These are phyloP conservation scores for Sakesphorus luctuosus DNA, from an alignment of 2,113 vertebrate species.

Conservation along the genomic window DNA sequence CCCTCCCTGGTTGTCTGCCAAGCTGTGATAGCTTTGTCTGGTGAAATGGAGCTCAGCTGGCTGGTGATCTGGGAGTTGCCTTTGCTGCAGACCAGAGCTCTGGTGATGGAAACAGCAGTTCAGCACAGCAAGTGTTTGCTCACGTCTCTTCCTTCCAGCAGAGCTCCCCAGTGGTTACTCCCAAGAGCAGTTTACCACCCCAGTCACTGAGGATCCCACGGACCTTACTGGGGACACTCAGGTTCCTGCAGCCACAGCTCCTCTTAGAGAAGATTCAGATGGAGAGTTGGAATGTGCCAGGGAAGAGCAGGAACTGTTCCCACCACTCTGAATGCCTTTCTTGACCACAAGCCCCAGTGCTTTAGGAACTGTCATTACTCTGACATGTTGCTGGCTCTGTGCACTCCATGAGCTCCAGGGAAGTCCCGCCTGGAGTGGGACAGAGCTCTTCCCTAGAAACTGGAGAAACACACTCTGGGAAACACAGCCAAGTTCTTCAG, in stretches of 20 bases:
- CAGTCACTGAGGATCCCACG: not conserved
- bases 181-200: not conserved
- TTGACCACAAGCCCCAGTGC: fast-evolving
- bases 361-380: fast-evolving
- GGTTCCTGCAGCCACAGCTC: not conserved
- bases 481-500: not conserved
- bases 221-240: not conserved
- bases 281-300: not conserved
- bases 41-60: not conserved
- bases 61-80: not conserved
- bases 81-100: not conserved
- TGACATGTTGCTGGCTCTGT: not conserved
- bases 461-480: fast-evolving
- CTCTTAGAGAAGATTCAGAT: not conserved
- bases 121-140: not conserved
- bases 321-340: not conserved
- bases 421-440: fast-evolving
- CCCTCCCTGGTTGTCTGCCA: not conserved
- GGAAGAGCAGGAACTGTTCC: not conserved
- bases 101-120: not conserved
- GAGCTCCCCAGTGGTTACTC: not conserved
- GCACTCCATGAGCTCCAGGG: not conserved
- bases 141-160: not conserved
- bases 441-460: not conserved
- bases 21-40: not conserved